Percentiles rank a stretch among this genome's conserved stretches.
Conservation (phyloP, 2,888 invertebrate species). For the Zaprionus obscuricornis region DNA sequence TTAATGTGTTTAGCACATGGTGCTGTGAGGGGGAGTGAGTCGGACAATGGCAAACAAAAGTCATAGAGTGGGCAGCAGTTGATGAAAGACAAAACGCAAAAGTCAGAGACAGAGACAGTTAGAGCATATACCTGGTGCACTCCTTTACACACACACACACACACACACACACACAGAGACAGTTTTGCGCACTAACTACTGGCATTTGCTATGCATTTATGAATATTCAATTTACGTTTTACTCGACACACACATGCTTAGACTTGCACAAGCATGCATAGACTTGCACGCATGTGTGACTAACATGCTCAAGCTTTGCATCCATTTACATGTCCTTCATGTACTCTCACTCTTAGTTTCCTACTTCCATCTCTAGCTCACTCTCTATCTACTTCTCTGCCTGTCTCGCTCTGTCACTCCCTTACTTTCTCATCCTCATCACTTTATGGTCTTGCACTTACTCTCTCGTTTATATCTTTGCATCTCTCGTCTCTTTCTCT, state of each 20-base stretch:
- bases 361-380: too few species aligned
- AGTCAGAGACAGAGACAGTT: too few species aligned
- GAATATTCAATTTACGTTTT: conserved; percentile 48
- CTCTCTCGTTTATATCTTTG: too few species aligned
- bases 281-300: background rate
- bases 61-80: background rate
- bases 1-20: too few species aligned
- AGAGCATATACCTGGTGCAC: too few species aligned
- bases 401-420: conserved; percentile 12
- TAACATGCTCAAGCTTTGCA: background rate
- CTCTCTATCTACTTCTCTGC: conserved; percentile 14
- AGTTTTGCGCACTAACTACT: background rate
- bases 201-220: conserved; percentile 30
- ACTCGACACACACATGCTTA: background rate
- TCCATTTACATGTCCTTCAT: conserved; percentile 38
- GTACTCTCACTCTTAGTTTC: background rate
- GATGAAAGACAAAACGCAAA: background rate
- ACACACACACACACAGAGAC: too few species aligned
- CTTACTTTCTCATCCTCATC: too few species aligned
- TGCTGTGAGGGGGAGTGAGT: too few species aligned
- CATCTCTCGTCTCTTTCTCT: too few species aligned
- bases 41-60: too few species aligned
- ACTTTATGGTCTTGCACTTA: too few species aligned
- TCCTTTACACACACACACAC: conserved; percentile 3
- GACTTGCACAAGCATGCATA: background rate